phyloP scores from a whole-genome alignment of 1,140 invertebrate species.

The Teleopsis dalmanni region DNA sequence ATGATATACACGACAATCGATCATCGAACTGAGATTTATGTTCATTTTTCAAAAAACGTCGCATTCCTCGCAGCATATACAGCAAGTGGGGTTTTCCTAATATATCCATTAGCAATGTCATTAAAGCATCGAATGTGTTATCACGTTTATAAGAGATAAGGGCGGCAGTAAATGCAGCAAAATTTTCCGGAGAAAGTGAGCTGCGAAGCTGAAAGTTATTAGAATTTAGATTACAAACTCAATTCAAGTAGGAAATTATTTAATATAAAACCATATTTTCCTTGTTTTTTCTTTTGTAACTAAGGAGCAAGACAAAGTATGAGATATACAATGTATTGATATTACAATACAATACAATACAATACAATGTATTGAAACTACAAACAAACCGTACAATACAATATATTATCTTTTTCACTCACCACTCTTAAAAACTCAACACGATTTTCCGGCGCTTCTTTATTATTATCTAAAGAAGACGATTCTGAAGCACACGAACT shows the following conservation, averaged over 20 bases:
- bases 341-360: no score
- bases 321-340: no score
- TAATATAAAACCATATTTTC: no score
- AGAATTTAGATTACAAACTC: conserved; percentile 50
- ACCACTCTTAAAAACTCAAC: conserved; percentile 39
- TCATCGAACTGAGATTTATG: conserved; percentile 49
- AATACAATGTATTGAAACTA: no score
- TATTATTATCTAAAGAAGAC: neutral
- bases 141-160: conserved; percentile 53
- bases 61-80: conserved; percentile 56
- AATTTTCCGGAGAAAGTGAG: conserved; percentile 47
- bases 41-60: conserved; percentile 50
- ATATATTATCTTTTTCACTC: no score
- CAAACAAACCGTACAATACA: no score
- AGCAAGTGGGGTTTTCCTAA: conserved; percentile 45
- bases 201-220: conserved; percentile 26
- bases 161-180: conserved; percentile 52
- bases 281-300: no score
- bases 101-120: conserved; percentile 49
- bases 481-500: neutral
- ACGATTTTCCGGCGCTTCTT: conserved; percentile 24
- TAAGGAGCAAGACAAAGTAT: no score
- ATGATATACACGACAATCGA: no score
- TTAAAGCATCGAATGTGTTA: conserved; percentile 48
- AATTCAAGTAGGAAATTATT: no score